These are phyloP conservation scores for Cephonodes hylas DNA, from an alignment of 2,888 invertebrate species.

Conservation along the genomic window DNA sequence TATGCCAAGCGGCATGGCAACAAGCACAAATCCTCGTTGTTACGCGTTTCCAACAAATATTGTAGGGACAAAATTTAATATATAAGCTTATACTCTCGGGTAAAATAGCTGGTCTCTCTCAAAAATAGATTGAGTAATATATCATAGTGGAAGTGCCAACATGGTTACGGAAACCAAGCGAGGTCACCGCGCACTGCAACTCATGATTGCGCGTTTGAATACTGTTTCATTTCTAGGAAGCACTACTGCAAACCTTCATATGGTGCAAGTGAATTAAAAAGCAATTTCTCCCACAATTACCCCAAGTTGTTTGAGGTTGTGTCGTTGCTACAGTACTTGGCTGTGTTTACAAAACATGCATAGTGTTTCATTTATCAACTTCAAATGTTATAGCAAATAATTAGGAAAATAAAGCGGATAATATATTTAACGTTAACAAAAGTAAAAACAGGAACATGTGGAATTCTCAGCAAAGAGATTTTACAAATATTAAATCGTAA, in stretches of 20 bases:
- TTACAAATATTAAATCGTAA: no score
- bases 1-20: no score
- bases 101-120: background rate
- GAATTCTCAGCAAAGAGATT: no score
- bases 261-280: slow-evolving; percentile 15
- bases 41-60: no score
- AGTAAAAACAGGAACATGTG: no score
- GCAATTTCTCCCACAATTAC: slow-evolving; percentile 21
- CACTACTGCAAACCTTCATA: slow-evolving; percentile 21
- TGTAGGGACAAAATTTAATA: no score
- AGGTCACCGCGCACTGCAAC: background rate
- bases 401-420: no score
- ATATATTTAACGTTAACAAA: no score
- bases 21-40: no score
- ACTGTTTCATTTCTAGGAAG: background rate
- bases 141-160: background rate
- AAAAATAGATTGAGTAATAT: background rate
- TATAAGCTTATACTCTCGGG: background rate
- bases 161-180: background rate
- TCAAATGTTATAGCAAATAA: no score
- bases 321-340: background rate
- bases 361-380: no score
- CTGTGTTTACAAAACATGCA: background rate
- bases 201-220: background rate
- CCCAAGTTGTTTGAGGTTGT: background rate